These are phyloP conservation scores for Drosophila kokeensis DNA, from an alignment of 2,888 invertebrate genomes.

Conservation along the genomic window DNA sequence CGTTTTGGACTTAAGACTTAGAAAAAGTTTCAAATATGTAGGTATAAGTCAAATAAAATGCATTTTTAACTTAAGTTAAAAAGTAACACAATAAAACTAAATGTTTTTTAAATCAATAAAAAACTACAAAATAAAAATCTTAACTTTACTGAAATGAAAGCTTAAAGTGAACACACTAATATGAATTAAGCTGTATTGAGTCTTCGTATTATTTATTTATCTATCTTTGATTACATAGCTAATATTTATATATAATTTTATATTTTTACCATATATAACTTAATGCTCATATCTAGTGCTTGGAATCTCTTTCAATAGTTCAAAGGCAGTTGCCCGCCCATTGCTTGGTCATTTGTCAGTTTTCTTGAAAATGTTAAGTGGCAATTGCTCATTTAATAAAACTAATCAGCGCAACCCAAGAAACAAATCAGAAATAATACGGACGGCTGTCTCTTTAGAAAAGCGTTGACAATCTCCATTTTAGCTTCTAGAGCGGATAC, in stretches of 20 bases:
- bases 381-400: constrained; percentile 79
- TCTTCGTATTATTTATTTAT: not conserved
- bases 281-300: not conserved
- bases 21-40: not conserved
- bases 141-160: not conserved
- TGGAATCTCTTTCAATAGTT: not conserved
- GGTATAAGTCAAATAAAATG: not conserved
- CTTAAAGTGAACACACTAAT: not conserved
- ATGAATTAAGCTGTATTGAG: not conserved
- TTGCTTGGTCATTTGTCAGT: constrained; percentile 44
- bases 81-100: not conserved
- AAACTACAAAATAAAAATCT: not conserved
- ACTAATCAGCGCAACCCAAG: constrained; percentile 67
- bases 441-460: constrained; percentile 18
- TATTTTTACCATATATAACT: not conserved
- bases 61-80: not conserved
- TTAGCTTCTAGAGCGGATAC: constrained; percentile 77
- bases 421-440: constrained; percentile 51
- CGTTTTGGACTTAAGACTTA: not conserved
- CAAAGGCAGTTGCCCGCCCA: not conserved
- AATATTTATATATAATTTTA: not conserved
- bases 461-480: constrained; percentile 80
- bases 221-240: not conserved
- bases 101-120: too few relatives aligned
- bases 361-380: constrained; percentile 52